Evolutionary conservation across 2,888 invertebrate species (phyloP).

Genomic region (Megamerina dolium): DNA sequence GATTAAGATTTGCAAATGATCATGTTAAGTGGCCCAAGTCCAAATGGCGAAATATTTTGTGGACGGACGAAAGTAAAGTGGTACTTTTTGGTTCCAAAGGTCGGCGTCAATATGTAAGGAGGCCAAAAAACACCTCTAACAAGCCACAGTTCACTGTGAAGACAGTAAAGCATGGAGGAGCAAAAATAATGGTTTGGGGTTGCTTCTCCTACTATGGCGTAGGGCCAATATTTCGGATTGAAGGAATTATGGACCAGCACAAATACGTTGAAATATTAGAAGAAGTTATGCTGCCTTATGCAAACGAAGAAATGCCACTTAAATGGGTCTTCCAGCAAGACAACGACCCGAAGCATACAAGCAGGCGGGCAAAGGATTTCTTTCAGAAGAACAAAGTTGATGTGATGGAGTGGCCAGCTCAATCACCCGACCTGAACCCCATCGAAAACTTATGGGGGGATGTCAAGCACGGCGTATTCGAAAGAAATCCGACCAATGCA

Average conservation of each 20-base stretch:
- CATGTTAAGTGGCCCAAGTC: too few relatives aligned
- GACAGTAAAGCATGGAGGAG: neutral
- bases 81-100: conserved; percentile 1
- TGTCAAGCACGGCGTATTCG: neutral
- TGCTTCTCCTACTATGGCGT: neutral
- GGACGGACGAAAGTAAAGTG: too few relatives aligned
- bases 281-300: conserved; percentile 19
- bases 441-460: conserved; percentile 13
- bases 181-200: neutral
- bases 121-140: neutral
- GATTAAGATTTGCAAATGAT: too few relatives aligned
- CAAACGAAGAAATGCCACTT: conserved; percentile 15
- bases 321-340: too few relatives aligned
- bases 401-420: conserved; percentile 19
- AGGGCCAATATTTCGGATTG: neutral
- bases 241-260: conserved; percentile 14
- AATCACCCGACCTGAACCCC: conserved; percentile 20
- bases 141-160: neutral
- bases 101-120: neutral
- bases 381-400: conserved; percentile 11
- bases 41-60: too few relatives aligned
- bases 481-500: neutral
- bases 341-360: too few relatives aligned
- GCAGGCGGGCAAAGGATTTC: conserved; percentile 11
- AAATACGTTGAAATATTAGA: conserved; percentile 17